These are phyloP conservation scores for Brienomyrus longianalis DNA, from an alignment of 2,113 vertebrate genomes.

Conservation along the genomic window DNA sequence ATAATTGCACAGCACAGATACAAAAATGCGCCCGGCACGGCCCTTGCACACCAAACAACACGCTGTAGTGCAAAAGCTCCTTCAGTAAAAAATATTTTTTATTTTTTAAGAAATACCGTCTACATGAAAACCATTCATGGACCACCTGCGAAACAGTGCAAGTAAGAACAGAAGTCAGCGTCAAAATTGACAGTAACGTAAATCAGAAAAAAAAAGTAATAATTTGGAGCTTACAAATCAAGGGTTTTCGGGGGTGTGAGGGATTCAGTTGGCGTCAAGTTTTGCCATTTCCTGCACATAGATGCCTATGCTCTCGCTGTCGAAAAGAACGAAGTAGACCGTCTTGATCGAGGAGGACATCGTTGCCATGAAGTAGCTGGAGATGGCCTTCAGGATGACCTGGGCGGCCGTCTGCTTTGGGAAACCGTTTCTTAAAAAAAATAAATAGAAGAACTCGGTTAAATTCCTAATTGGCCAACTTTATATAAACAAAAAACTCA, in stretches of 20 bases:
- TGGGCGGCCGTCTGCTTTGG: conserved; percentile 96
- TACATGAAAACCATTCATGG: conserved; percentile 69
- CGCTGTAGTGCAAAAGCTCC: conserved; percentile 36
- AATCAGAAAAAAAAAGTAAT: too few species aligned
- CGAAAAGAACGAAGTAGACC: conserved; percentile 94
- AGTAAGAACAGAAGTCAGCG: conserved; percentile 75
- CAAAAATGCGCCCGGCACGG: conserved; percentile 55
- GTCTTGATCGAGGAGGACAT: conserved; percentile 99
- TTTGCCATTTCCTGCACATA: conserved; percentile 99
- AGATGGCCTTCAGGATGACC: conserved; percentile 96
- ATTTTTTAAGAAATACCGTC: conserved; percentile 44
- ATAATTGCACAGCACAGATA: conserved; percentile 73
- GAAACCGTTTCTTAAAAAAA: conserved; percentile 77
- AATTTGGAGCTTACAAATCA: conserved; percentile 9
- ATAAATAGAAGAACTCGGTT: not conserved
- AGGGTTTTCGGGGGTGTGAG: not conserved
- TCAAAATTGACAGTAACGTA: conserved; percentile 47
- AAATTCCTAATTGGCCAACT: not conserved
- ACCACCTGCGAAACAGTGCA: conserved; percentile 65
- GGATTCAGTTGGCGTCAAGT: conserved; percentile 80
- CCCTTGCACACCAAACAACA: conserved; percentile 51
- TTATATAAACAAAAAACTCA: not conserved
- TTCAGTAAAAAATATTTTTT: conserved; percentile 61
- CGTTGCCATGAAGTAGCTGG: conserved; percentile 94
- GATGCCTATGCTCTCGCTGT: conserved; percentile 98